phyloP scores from a whole-genome alignment of 2,113 vertebrate species.

The Catharus minimus region DNA sequence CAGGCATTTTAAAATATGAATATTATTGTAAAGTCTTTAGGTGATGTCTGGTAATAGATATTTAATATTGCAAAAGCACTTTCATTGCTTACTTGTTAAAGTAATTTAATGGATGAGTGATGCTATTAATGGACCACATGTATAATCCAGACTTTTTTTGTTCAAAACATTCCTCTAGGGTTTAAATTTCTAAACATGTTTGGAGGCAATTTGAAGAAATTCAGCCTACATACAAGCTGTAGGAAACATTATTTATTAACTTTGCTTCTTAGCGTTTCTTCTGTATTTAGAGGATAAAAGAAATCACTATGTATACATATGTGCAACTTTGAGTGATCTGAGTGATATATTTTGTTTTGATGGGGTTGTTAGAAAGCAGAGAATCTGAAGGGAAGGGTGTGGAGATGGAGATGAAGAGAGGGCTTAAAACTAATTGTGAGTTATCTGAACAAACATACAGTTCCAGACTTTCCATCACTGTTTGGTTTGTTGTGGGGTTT shows the following conservation, averaged over 20 bases:
- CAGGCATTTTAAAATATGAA: background rate
- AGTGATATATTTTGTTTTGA: background rate
- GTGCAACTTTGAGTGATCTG: background rate
- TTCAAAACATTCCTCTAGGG: constrained; percentile 8
- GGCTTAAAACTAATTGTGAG: background rate
- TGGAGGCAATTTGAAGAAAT: background rate
- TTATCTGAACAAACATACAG: background rate
- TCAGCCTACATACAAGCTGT: background rate
- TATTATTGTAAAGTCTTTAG: background rate
- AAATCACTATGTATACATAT: background rate
- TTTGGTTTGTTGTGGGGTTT: background rate
- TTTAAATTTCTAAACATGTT: constrained; percentile 21
- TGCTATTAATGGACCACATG: constrained; percentile 35
- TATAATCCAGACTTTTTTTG: constrained; percentile 4
- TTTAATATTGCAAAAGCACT: constrained; percentile 19
- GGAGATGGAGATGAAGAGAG: background rate
- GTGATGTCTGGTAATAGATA: background rate
- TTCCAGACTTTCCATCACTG: background rate
- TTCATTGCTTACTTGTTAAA: constrained; percentile 50
- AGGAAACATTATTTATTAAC: background rate
- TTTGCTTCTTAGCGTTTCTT: background rate
- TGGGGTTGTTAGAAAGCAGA: background rate
- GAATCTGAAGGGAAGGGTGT: background rate
- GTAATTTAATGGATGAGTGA: constrained; percentile 40
- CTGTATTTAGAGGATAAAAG: background rate